phyloP scores from a whole-genome alignment of 1,140 invertebrate species.

The Pseudomyrmex concolor region DNA sequence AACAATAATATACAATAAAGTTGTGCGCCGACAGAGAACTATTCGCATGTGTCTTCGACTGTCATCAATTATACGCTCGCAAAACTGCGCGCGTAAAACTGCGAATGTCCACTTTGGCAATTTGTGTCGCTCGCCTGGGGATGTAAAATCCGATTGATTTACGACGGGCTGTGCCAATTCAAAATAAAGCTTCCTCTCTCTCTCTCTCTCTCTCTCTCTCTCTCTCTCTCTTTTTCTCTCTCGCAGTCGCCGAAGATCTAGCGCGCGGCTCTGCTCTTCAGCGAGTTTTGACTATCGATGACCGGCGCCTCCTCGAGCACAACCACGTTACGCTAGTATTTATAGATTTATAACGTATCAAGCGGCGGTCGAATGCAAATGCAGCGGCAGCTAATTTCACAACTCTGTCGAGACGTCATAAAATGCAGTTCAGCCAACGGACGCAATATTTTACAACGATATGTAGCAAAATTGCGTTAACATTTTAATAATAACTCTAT shows the following conservation, averaged over 20 bases:
- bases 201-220: too few relatives aligned
- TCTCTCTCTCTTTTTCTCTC: too few relatives aligned
- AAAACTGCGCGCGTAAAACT: slow-evolving; percentile 3
- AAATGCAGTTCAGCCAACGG: neutral
- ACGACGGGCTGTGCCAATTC: neutral
- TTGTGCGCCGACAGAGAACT: slow-evolving; percentile 1
- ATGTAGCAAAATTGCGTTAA: neutral
- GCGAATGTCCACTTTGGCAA: slow-evolving; percentile 27
- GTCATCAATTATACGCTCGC: slow-evolving; percentile 6
- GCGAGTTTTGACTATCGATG: slow-evolving; percentile 32
- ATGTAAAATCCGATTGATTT: slow-evolving; percentile 50
- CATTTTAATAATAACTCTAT: neutral
- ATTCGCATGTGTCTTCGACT: slow-evolving; percentile 42
- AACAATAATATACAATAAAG: slow-evolving; percentile 53
- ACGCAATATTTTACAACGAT: neutral
- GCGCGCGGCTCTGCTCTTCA: neutral
- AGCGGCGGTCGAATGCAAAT: slow-evolving; percentile 21
- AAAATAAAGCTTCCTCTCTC: slow-evolving; percentile 2
- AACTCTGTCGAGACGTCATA: slow-evolving; percentile 27
- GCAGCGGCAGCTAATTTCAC: slow-evolving; percentile 16
- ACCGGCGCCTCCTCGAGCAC: neutral
- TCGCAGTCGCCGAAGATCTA: slow-evolving; percentile 25
- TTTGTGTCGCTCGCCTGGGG: neutral
- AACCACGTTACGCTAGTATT: slow-evolving; percentile 45
- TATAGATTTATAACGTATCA: slow-evolving; percentile 63